phyloP scores from a whole-genome alignment of 2,888 invertebrate genomes.

The Bombyx huttoni region DNA sequence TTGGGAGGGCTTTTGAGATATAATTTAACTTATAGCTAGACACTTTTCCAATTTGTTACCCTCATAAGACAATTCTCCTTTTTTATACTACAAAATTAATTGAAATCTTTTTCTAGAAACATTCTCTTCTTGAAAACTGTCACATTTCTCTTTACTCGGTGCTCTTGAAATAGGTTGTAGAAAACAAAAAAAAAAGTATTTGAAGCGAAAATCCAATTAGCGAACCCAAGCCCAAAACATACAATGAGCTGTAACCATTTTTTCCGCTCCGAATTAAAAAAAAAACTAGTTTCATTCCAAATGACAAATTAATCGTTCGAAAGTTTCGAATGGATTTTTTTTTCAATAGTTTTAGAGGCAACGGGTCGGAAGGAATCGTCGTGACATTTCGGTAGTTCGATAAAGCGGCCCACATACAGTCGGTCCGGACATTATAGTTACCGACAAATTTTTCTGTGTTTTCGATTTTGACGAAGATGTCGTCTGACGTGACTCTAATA shows the following conservation, averaged over 20 bases:
- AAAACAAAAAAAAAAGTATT: too few relatives aligned
- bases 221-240: background rate
- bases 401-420: conserved; percentile 23
- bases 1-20: too few relatives aligned
- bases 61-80: too few relatives aligned
- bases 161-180: too few relatives aligned
- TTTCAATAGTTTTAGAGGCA: conserved; percentile 41
- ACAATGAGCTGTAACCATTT: background rate
- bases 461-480: background rate
- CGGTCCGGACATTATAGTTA: conserved; percentile 2
- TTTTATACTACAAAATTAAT: too few relatives aligned
- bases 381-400: conserved; percentile 57
- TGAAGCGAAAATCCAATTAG: background rate
- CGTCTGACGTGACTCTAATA: background rate
- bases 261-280: conserved; percentile 19
- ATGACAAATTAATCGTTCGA: conserved; percentile 69
- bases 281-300: conserved; percentile 54
- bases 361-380: conserved; percentile 48
- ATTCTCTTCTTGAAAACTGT: too few relatives aligned
- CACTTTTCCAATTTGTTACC: too few relatives aligned
- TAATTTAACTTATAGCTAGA: too few relatives aligned
- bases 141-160: too few relatives aligned
- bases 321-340: conserved; percentile 42
- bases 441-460: background rate
- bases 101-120: too few relatives aligned